phyloP scores from a whole-genome alignment of 1,140 invertebrate species.

The Heliconius nattereri region DNA sequence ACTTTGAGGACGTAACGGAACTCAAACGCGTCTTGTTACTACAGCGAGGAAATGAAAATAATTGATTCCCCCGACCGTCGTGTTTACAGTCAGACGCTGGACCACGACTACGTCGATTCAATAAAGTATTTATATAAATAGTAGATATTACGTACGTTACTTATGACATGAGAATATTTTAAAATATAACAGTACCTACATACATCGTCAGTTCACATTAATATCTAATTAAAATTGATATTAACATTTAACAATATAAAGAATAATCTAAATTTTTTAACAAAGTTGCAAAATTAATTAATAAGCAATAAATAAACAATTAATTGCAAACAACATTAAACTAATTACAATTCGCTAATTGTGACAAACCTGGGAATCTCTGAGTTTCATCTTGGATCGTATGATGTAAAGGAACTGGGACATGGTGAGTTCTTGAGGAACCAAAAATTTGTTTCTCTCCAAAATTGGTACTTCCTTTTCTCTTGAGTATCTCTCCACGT shows the following conservation, averaged over 20 bases:
- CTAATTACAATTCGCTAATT: slow-evolving; percentile 20
- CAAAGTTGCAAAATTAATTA: slow-evolving; percentile 8
- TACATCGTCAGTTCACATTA: background rate
- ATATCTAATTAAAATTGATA: background rate
- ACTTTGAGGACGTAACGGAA: no score
- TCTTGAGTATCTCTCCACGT: slow-evolving; percentile 85
- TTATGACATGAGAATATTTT: background rate
- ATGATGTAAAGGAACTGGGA: slow-evolving; percentile 85
- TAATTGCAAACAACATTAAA: slow-evolving; percentile 22
- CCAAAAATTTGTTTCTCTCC: slow-evolving; percentile 88
- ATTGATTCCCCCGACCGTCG: no score
- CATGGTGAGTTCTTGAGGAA: slow-evolving; percentile 89
- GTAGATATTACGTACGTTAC: background rate
- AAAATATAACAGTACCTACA: background rate
- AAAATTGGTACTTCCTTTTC: slow-evolving; percentile 85
- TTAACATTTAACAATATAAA: background rate
- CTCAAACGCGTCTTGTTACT: no score
- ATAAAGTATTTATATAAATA: background rate
- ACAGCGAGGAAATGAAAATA: no score
- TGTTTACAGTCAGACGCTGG: no score
- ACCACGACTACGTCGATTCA: background rate
- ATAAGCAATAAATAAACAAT: background rate
- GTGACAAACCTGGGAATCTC: slow-evolving; percentile 64
- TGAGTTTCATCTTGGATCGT: slow-evolving; percentile 72
- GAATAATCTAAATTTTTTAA: background rate